phyloP scores from a whole-genome alignment of 2,888 invertebrate genomes.

The Amaurobius ferox region DNA sequence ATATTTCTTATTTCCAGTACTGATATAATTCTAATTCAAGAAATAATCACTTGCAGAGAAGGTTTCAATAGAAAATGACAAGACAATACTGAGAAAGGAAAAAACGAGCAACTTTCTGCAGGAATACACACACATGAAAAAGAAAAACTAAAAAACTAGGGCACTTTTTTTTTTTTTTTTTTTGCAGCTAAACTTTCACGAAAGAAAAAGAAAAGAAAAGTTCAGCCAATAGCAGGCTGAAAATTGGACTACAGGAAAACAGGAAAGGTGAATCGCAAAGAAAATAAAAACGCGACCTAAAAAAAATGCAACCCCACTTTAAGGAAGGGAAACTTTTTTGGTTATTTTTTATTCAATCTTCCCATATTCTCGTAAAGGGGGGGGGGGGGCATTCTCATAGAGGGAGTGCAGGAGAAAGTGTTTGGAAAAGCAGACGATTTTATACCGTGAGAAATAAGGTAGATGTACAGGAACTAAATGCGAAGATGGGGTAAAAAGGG shows the following conservation, averaged over 20 bases:
- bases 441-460: conserved; percentile 63
- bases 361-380: neutral
- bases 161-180: neutral
- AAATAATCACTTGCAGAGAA: too few species aligned
- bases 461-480: conserved; percentile 26
- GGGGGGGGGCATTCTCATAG: neutral
- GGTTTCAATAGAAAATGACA: neutral
- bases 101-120: neutral
- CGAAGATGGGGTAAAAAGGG: conserved; percentile 1
- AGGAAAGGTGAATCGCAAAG: neutral
- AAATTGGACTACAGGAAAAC: conserved; percentile 6
- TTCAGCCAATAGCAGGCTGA: neutral
- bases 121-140: neutral
- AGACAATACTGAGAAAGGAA: neutral
- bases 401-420: conserved; percentile 38
- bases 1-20: too few species aligned
- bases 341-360: neutral
- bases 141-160: neutral
- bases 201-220: neutral
- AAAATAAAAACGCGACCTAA: neutral
- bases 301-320: conserved; percentile 3
- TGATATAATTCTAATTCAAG: too few species aligned
- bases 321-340: neutral
- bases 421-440: conserved; percentile 22
- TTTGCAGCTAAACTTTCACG: neutral